Base-by-base conservation (phyloP, 2,888 invertebrate genomes). In the Hirtodrosophila trivittata region DNA sequence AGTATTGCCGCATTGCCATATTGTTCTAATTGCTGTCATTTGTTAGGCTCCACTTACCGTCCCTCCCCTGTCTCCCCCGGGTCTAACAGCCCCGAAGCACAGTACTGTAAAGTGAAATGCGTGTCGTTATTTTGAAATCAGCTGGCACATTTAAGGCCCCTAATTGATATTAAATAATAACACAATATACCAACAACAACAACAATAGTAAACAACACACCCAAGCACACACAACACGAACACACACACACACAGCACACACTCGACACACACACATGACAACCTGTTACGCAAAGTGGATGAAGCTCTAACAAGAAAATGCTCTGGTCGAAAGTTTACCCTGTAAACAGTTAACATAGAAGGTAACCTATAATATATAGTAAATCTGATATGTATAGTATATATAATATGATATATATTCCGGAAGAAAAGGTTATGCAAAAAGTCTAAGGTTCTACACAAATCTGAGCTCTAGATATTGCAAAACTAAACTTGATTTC, bases 51-150 rank as follows among this genome's bases (percentile, higher is more conserved):
- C 30, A 10, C n/a, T 12, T 25, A 9, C 10, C 25, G 2, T 16
- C 39, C 37, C 37, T 13, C 37, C 10, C 14, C 28, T n/a, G n/a
- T n/a, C n/a, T n/a, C n/a, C n/a, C n/a, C n/a, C n/a, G 7, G 6
- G 8, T 14, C 28, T 37, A 13, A 47, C 18, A 6, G 25, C 16
- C n/a, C 13, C 10, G 10, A 26, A 32, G 28, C 28, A 10, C 42
- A 35, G 55, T 28, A 12, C 32, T 18, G 66, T 66, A 58, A 75
- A 80, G 57, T 72, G 63, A 80, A 80, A 77, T 77, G 84, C 80
- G 83, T 80, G 77, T 80, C 73, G 81, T 80, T 80, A 80, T 80
- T 83, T 80, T 75, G 84, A 80, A 80, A 80, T 83, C 81, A 80
- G 62, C 84, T 77, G 84, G 43, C 62, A 65, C 32, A 72, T 62